Base-by-base conservation (phyloP, 2,797 vertebrate genomes). In the Rhabdomys pumilio region DNA sequence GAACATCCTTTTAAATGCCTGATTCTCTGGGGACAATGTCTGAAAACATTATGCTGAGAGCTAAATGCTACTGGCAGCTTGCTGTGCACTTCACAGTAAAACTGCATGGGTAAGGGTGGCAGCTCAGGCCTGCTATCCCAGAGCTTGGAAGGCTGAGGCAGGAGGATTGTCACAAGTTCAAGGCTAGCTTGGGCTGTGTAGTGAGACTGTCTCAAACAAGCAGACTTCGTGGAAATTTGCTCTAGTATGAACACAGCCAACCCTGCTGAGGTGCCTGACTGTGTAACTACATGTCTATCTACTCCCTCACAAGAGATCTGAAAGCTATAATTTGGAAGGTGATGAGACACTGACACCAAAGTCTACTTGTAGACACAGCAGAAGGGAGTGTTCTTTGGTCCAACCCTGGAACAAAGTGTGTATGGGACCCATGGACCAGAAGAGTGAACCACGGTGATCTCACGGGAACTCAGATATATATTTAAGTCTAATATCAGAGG, bases 321-420 rank as follows among this genome's bases (percentile, higher is more conserved):
- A 50, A 80, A 82, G 53, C 59, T 24, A 4, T 67, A 29, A 67
- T 75, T 91, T 67, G 73, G 69, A 91, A 79, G 76, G 17, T 12
- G 22, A 63, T 17, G 50, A 50, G n/a, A 87, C 90, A 79, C 24
- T 75, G 53, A 95, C 89, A 87, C 89, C 55, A 38, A 92, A 79
- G 44, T 83, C 59, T 80, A 4, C 69, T 38, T 83, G 79, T 67
- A 93, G 63, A 87, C 17, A 55, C 41, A 38, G 41, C 14, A 44
- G 20, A 80, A n/a, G 20, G 83, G 22, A 61, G 38, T 80, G 76
- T 75, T 95, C 59, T 92, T 94, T 90, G 72, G 85, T n/a, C 26
- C 11, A 88, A 29, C 41, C 47, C 5, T 84, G 31, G 94, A 82
- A 79, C 31, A 44, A 4, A 50, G 38, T 59, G 94, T 90, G 81